phyloP scores from a whole-genome alignment of 1,140 invertebrate genomes.

The Condylostylus longicornis region DNA sequence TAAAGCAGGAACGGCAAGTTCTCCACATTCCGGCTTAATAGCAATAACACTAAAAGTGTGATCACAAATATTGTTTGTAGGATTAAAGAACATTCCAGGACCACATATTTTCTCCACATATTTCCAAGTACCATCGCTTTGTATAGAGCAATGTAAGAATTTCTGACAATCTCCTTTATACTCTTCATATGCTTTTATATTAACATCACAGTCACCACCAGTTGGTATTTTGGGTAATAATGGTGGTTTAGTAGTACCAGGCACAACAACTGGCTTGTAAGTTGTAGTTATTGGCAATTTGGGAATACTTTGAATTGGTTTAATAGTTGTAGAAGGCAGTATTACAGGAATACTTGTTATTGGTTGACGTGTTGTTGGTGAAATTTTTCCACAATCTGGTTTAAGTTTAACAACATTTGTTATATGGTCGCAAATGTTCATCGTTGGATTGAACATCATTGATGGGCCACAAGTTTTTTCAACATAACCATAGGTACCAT shows the following conservation, averaged over 20 bases:
- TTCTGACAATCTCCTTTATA: slow-evolving; percentile 41
- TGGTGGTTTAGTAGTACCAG: no score
- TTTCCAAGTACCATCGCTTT: not conserved
- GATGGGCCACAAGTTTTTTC: slow-evolving; percentile 41
- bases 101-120: slow-evolving; percentile 36
- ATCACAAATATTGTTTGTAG: slow-evolving; percentile 37
- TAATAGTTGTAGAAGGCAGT: no score
- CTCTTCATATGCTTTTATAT: slow-evolving; percentile 24
- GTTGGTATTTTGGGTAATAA: no score
- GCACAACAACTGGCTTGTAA: no score
- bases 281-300: no score
- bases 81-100: slow-evolving; percentile 37
- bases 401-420: slow-evolving; percentile 40
- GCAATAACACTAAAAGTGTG: slow-evolving; percentile 37
- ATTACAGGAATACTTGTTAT: no score
- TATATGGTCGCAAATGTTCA: slow-evolving; percentile 46
- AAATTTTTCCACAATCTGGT: slow-evolving; percentile 40
- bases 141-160: slow-evolving; percentile 43
- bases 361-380: no score
- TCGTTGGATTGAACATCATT: slow-evolving; percentile 45
- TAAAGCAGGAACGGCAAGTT: not conserved
- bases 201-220: slow-evolving; percentile 20
- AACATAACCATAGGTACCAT: slow-evolving; percentile 29
- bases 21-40: slow-evolving; percentile 37
- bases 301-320: no score